Evolutionary conservation across 2,113 vertebrate species (phyloP).

Genomic region (Camelus dromedarius): DNA sequence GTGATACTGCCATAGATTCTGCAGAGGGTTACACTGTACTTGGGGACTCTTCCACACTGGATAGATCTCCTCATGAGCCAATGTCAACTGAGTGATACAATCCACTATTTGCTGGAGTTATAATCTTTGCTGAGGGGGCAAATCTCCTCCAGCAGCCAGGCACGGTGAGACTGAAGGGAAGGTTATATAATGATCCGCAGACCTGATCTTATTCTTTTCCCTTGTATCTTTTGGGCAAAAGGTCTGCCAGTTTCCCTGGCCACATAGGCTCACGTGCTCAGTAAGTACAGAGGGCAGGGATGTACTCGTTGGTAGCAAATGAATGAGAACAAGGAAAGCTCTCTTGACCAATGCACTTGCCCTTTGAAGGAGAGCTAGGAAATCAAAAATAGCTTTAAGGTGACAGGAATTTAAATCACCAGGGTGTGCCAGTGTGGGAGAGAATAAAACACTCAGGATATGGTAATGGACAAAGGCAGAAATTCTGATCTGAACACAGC

Average conservation of each 20-base stretch:
- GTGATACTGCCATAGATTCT: neutral
- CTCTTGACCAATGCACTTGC: neutral
- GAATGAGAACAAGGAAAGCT: conserved; percentile 25
- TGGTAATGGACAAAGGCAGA: neutral
- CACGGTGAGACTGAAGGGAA: neutral
- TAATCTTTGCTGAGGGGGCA: neutral
- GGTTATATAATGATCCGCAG: neutral
- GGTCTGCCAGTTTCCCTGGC: neutral
- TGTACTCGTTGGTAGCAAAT: neutral
- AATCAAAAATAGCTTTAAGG: neutral
- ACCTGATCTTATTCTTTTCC: neutral
- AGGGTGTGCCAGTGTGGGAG: neutral
- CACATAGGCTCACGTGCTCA: neutral
- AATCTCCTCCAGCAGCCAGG: neutral
- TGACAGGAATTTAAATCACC: neutral
- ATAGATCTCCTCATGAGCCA: neutral
- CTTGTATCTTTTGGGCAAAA: conserved; percentile 10
- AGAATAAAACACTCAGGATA: neutral
- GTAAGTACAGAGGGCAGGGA: neutral
- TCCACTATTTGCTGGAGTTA: neutral
- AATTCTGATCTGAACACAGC: neutral
- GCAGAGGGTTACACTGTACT: neutral
- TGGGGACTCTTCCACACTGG: neutral
- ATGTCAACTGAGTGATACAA: neutral
- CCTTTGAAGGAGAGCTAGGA: neutral